phyloP scores from a whole-genome alignment of 2,888 invertebrate genomes.

The Gryllus longicercus region DNA sequence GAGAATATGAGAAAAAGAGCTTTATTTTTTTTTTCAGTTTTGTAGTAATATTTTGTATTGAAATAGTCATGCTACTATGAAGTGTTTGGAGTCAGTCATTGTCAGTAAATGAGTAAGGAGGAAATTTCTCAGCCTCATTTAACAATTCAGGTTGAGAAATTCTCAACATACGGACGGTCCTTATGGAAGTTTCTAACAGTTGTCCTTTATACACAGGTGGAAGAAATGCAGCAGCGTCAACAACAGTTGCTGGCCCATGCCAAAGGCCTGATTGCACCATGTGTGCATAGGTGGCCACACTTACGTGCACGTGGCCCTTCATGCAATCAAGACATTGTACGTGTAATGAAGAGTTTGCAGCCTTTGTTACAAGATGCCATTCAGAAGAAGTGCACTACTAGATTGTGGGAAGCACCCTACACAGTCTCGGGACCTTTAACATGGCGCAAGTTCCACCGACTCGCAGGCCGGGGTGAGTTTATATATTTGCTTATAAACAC shows the following conservation, averaged over 20 bases:
- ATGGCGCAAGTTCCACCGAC: constrained; percentile 95
- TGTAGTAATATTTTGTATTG: too few relatives aligned
- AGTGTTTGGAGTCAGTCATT: too few relatives aligned
- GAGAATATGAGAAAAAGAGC: too few relatives aligned
- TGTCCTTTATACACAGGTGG: constrained; percentile 39
- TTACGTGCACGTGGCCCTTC: constrained; percentile 77
- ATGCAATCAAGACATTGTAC: constrained; percentile 85
- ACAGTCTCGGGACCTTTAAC: constrained; percentile 94
- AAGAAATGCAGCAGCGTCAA: constrained; percentile 43
- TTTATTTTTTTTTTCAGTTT: too few relatives aligned
- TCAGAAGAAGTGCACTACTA: constrained; percentile 82
- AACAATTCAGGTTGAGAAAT: too few relatives aligned
- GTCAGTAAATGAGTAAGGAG: too few relatives aligned
- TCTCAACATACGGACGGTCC: not conserved
- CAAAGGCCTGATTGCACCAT: constrained; percentile 38
- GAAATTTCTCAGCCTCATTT: too few relatives aligned
- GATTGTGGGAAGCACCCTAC: constrained; percentile 89
- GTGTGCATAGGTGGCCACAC: constrained; percentile 86
- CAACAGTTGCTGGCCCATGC: constrained; percentile 37
- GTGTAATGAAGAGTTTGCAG: constrained; percentile 85
- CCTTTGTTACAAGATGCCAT: constrained; percentile 94
- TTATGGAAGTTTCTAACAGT: not conserved
- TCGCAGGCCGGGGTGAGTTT: constrained; percentile 75
- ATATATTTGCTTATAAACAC: too few relatives aligned
- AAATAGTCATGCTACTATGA: too few relatives aligned